phyloP scores from a whole-genome alignment of 2,113 vertebrate genomes.

The Brachionichthys hirsutus region DNA sequence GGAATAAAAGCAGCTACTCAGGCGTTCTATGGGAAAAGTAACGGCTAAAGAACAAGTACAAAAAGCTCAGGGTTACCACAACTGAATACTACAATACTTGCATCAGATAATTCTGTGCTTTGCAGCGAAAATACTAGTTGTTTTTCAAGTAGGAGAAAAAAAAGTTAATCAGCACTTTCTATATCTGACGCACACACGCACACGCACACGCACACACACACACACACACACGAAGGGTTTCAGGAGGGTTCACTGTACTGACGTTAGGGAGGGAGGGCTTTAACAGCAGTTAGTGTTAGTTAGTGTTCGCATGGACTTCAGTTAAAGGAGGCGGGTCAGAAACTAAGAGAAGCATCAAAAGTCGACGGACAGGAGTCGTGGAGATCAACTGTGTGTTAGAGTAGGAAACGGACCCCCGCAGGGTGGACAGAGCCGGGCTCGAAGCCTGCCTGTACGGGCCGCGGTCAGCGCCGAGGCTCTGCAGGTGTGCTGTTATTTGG shows the following conservation, averaged over 20 bases:
- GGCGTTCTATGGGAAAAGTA: slow-evolving; percentile 50
- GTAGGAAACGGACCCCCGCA: slow-evolving; percentile 13
- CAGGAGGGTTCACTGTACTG: slow-evolving; percentile 23
- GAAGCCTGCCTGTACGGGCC: slow-evolving; percentile 57
- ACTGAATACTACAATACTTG: slow-evolving; percentile 39
- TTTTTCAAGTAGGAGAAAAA: slow-evolving; percentile 42
- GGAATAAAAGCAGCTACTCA: slow-evolving; percentile 53
- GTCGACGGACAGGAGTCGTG: slow-evolving; percentile 3
- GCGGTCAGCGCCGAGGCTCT: slow-evolving; percentile 56
- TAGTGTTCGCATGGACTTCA: slow-evolving; percentile 69
- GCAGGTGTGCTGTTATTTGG: slow-evolving; percentile 59
- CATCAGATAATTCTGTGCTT: slow-evolving; percentile 63
- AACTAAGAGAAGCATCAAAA: slow-evolving; percentile 43
- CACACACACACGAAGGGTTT: slow-evolving; percentile 23
- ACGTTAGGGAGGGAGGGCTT: slow-evolving; percentile 14
- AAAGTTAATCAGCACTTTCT: slow-evolving; percentile 45
- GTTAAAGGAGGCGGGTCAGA: slow-evolving; percentile 37
- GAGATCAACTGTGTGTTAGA: slow-evolving; percentile 35
- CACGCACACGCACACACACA: slow-evolving; percentile 27
- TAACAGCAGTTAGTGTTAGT: slow-evolving; percentile 44
- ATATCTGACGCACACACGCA: slow-evolving; percentile 48
- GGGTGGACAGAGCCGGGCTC: slow-evolving; percentile 43
- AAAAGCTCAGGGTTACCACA: slow-evolving; percentile 44
- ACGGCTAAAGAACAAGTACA: slow-evolving; percentile 59
- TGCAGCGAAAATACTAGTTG: slow-evolving; percentile 58